phyloP scores from a whole-genome alignment of 2,797 vertebrate species.

The Enteromius trimaculatus region DNA sequence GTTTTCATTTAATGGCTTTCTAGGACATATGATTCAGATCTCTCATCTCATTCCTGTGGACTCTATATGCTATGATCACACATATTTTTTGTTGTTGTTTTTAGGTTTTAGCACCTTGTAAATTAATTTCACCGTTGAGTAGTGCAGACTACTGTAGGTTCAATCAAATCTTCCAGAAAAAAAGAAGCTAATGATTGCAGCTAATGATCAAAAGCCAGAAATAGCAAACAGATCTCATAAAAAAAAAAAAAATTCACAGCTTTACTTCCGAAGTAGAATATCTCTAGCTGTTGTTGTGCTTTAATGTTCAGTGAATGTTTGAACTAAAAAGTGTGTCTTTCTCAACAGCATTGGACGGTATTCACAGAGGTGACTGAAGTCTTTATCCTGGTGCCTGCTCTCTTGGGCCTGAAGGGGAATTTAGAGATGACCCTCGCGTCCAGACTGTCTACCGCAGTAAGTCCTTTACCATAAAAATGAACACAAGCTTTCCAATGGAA shows the following conservation, averaged over 20 bases:
- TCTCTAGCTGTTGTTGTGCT: conserved; percentile 12
- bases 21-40: not conserved
- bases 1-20: not conserved
- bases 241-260: not conserved
- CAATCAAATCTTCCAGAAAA: not conserved
- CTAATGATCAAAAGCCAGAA: not conserved
- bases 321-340: conserved; percentile 38
- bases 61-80: not conserved
- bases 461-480: conserved; percentile 61
- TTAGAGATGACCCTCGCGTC: conserved; percentile 98
- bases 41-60: not conserved
- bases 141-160: not conserved
- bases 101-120: not conserved
- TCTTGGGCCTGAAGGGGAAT: conserved; percentile 97
- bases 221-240: not conserved
- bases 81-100: not conserved
- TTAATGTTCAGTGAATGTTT: conserved; percentile 24
- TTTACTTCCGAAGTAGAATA: conserved; percentile 1
- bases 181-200: not conserved
- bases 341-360: conserved; percentile 92
- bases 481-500: not conserved
- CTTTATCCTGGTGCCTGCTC: conserved; percentile 95
- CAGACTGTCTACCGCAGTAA: conserved; percentile 97
- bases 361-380: conserved; percentile 94
- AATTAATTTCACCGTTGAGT: not conserved